Percentiles rank a stretch among this genome's conserved stretches.
Evolutionary conservation across 1,140 invertebrate species (phyloP).

Genomic region (Marisa cornuarietis): DNA sequence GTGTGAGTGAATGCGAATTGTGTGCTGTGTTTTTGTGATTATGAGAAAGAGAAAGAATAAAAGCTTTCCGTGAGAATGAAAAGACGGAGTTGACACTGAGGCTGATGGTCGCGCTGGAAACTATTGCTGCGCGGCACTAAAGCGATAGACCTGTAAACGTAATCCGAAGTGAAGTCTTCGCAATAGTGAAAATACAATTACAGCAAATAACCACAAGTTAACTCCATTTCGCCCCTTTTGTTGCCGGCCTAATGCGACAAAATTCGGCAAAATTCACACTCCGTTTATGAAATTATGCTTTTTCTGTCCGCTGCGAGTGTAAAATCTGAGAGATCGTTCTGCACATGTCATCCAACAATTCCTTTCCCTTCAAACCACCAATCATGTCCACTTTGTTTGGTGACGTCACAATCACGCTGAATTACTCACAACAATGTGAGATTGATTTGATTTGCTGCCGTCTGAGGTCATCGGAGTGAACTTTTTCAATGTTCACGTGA

Average conservation of each 20-base stretch:
- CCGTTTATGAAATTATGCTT: constrained; percentile 10
- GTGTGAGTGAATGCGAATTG: neutral
- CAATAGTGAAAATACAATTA: neutral
- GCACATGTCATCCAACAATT: neutral
- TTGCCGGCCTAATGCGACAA: neutral
- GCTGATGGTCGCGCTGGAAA: too few relatives aligned
- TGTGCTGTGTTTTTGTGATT: neutral
- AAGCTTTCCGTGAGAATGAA: too few relatives aligned
- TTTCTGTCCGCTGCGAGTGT: neutral
- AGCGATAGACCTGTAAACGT: too few relatives aligned
- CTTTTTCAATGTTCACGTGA: neutral
- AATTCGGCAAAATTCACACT: constrained; percentile 14
- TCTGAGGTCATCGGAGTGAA: neutral
- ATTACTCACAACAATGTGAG: constrained; percentile 12
- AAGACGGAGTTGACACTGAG: too few relatives aligned
- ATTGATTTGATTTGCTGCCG: neutral
- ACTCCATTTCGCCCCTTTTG: too few relatives aligned
- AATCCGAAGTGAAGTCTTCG: too few relatives aligned
- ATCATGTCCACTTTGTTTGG: constrained; percentile 14
- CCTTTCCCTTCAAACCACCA: constrained; percentile 4
- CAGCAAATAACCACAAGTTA: neutral
- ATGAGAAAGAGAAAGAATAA: too few relatives aligned
- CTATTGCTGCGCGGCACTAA: too few relatives aligned
- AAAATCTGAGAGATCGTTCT: neutral
- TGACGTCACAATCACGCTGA: constrained; percentile 16